Percentiles rank a stretch among this genome's conserved stretches.
Evolutionary conservation across 2,113 vertebrate genomes (phyloP).

Genomic region (Neofelis nebulosa): DNA sequence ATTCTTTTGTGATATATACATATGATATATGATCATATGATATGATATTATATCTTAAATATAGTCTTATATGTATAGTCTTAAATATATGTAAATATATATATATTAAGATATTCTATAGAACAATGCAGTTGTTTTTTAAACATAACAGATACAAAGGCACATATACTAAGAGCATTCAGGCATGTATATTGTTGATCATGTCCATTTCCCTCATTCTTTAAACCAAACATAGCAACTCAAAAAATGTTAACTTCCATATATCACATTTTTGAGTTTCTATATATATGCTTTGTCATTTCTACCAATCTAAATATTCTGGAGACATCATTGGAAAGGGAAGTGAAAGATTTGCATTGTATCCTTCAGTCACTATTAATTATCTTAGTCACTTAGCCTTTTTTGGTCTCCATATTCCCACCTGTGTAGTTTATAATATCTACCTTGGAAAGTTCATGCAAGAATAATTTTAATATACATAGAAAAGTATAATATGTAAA

Average conservation of each 20-base stretch:
- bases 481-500: background rate
- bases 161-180: background rate
- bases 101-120: background rate
- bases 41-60: no score
- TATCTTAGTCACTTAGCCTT: background rate
- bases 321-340: background rate
- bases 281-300: background rate
- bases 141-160: background rate
- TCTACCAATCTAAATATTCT: background rate
- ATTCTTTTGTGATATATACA: background rate
- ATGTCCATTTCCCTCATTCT: background rate
- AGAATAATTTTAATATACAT: background rate
- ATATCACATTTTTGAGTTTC: background rate
- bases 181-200: background rate
- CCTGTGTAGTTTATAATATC: background rate
- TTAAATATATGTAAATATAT: no score
- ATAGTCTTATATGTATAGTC: no score
- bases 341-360: background rate
- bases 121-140: background rate
- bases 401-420: background rate
- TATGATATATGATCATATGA: no score
- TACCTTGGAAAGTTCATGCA: background rate
- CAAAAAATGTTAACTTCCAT: background rate
- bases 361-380: background rate
- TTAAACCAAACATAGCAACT: background rate